Conservation (phyloP, 2,888 invertebrate species). For the Erebia epiphron region DNA sequence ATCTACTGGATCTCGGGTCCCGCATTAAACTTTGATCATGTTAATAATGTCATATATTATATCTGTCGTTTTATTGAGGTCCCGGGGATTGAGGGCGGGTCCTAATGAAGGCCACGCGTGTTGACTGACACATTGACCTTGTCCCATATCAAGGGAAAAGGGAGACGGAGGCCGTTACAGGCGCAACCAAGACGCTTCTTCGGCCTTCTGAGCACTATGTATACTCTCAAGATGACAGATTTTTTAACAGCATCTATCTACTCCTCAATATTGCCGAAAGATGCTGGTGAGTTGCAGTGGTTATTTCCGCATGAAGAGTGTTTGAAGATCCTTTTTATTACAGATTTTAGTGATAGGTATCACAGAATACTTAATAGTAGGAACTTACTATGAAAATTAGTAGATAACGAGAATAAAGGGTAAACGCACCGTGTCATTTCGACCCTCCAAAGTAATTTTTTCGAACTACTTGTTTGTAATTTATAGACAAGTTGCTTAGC, state of each 20-base stretch:
- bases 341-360: too few species aligned
- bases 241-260: neutral
- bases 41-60: constrained; percentile 20
- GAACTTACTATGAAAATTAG: too few species aligned
- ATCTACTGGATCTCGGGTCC: neutral
- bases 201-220: neutral
- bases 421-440: too few species aligned
- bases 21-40: constrained; percentile 21
- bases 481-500: too few species aligned
- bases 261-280: neutral
- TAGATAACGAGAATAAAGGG: too few species aligned
- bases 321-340: too few species aligned
- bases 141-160: constrained; percentile 7
- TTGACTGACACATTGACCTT: constrained; percentile 17
- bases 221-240: neutral
- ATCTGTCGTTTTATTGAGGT: constrained; percentile 11
- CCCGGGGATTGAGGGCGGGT: constrained; percentile 15
- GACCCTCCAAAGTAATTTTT: too few species aligned
- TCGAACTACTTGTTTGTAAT: too few species aligned
- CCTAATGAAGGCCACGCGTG: constrained; percentile 12
- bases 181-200: neutral
- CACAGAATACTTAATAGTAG: too few species aligned
- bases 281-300: too few species aligned
- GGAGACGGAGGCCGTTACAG: constrained; percentile 1
- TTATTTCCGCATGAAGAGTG: too few species aligned